Base-by-base conservation (phyloP, 1,140 invertebrate genomes). In the Helicoverpa armigera region DNA sequence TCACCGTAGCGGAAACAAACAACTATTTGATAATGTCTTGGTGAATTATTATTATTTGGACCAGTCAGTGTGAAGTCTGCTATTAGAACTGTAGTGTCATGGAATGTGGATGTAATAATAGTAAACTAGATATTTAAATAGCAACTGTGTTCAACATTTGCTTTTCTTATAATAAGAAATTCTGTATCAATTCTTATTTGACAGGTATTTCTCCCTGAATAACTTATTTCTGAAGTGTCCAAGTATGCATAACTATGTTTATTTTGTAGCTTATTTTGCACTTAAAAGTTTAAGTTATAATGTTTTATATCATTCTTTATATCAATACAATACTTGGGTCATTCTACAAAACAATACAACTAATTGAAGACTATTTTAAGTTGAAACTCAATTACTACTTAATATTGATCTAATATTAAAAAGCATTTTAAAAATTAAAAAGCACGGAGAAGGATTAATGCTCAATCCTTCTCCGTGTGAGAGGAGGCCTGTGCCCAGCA, bases 1-100 rank as follows among this genome's bases (percentile, higher is more conserved):
- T 50, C 86, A 87, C 58, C 82, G 77, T 87, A 87, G 82, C 78
- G 83, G 84, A 90, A 88, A 85, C 80, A 86, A 87, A 84, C 60
- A 86, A 70, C 73, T 76, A 65, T 76, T 69, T 75, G 23, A 58
- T 58, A 51, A 81, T 58, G 53, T 81, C 11, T 83, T 80, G 43
- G 7, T 65, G 56, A 53, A 61, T 67, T 63, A 60, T 23, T 74
- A 29, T 56, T 73, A 58, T 72, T 43, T 11, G 31, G 43, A 63
- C 2, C 12, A 31, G 35, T 50, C 14, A 58, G n/a, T 73, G 70
- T 73, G 10, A 12, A 35, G 7, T 73, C 9, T 73, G 13, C 13
- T 58, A 35, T 9, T 54, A 23, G 56, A 56, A 72, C 56, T 29
- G 13, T 31, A 72, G 69, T 53, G 18, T n/a, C 14, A 58, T 43